These are phyloP conservation scores for Propithecus perrieri DNA, from an alignment of 2,797 vertebrate genomes.

Conservation along the genomic window DNA sequence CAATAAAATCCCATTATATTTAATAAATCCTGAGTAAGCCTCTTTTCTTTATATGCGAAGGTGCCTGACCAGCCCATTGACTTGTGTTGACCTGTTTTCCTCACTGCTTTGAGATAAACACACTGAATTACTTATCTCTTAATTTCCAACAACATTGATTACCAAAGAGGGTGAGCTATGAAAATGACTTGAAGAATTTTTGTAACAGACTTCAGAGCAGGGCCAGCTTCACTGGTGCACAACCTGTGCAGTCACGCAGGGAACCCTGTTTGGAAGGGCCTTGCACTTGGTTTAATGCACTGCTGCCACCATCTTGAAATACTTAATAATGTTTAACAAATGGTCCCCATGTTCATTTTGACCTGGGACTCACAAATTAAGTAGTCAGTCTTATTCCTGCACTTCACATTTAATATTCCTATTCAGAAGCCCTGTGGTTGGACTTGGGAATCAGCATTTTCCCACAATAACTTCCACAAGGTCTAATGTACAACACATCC, in stretches of 20 bases:
- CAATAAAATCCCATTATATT: neutral
- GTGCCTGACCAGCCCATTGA: neutral
- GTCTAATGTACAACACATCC: neutral
- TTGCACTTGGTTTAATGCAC: neutral
- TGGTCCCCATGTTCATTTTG: neutral
- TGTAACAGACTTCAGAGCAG: neutral
- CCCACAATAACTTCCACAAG: too few relatives aligned
- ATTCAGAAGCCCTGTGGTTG: neutral
- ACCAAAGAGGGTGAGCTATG: neutral
- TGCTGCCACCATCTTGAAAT: neutral
- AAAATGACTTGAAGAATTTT: neutral
- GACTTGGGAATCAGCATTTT: neutral
- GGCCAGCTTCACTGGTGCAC: neutral
- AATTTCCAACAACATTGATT: neutral
- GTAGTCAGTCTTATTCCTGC: neutral
- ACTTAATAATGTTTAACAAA: neutral
- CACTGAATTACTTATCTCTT: neutral
- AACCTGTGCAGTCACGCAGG: rapidly evolving
- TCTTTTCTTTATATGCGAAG: neutral
- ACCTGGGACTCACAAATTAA: neutral
- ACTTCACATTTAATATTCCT: neutral
- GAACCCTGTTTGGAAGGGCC: neutral
- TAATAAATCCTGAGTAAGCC: neutral
- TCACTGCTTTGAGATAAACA: neutral
- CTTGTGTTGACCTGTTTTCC: neutral